These are phyloP conservation scores for Harpagoxenus sublaevis DNA, from an alignment of 2,888 invertebrate genomes.

Conservation along the genomic window DNA sequence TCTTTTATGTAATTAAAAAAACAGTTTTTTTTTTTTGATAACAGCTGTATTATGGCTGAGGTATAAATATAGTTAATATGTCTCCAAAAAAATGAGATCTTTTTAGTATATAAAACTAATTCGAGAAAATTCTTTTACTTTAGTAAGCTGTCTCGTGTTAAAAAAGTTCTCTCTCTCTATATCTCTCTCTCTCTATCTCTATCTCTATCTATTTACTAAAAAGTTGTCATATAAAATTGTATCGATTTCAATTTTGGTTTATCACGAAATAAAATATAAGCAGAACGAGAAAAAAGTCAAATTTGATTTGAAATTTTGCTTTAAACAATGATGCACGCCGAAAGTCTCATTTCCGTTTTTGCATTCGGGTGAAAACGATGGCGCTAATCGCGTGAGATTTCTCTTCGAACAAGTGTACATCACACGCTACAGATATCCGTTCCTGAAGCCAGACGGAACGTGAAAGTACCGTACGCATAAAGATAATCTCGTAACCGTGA, in stretches of 20 bases:
- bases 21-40: background rate
- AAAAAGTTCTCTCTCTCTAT: background rate
- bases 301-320: background rate
- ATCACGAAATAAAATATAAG: background rate
- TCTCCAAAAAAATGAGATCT: background rate
- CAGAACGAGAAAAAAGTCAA: background rate
- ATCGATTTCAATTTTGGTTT: background rate
- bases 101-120: background rate
- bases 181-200: background rate
- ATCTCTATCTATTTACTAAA: background rate
- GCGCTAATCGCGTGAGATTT: slow-evolving; percentile 61
- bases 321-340: slow-evolving; percentile 39
- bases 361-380: slow-evolving; percentile 76
- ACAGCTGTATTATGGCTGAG: background rate
- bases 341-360: slow-evolving; percentile 81
- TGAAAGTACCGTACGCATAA: slow-evolving; percentile 50
- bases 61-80: background rate
- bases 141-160: background rate
- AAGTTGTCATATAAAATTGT: slow-evolving; percentile 9
- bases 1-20: slow-evolving; percentile 2
- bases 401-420: slow-evolving; percentile 62
- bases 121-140: background rate
- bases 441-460: slow-evolving; percentile 35
- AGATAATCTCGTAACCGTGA: slow-evolving; percentile 15
- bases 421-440: slow-evolving; percentile 37